Evolutionary conservation across 2,113 vertebrate species (phyloP).

Genomic region (Heterotilapia buettikoferi): DNA sequence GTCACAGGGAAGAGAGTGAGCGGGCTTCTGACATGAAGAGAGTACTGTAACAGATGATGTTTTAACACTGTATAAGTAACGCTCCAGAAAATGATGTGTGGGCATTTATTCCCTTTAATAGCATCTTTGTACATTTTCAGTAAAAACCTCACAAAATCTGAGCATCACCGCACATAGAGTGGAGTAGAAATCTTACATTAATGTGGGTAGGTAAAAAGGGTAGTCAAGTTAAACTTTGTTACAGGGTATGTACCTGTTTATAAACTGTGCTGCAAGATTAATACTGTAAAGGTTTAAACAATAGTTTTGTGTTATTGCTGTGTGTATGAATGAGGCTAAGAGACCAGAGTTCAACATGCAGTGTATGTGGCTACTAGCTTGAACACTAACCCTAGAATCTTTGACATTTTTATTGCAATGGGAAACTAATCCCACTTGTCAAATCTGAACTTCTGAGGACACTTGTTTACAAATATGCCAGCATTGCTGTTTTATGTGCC

Average conservation of each 20-base stretch:
- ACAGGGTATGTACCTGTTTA: not conserved
- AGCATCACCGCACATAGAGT: constrained; percentile 19
- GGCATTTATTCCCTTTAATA: constrained; percentile 21
- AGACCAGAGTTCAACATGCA: not conserved
- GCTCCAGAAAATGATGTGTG: not conserved
- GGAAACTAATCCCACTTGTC: constrained; percentile 16
- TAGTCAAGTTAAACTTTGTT: not conserved
- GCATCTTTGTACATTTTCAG: not conserved
- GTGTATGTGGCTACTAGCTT: not conserved
- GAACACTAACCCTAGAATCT: constrained; percentile 17
- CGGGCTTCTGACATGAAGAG: constrained; percentile 18
- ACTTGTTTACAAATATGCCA: constrained; percentile 4
- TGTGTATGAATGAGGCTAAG: not conserved
- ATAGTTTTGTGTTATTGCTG: constrained; percentile 16
- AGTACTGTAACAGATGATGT: constrained; percentile 33
- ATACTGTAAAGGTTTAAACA: constrained; percentile 15
- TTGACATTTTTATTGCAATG: not conserved
- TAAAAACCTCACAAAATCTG: constrained; percentile 25
- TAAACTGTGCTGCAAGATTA: constrained; percentile 26
- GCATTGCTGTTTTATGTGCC: constrained; percentile 46
- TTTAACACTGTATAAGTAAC: constrained; percentile 57
- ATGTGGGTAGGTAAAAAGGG: not conserved
- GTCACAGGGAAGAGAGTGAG: constrained; percentile 17
- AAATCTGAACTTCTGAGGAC: constrained; percentile 8
- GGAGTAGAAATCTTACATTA: constrained; percentile 23